Base-by-base conservation (phyloP, 2,888 invertebrate species). In the Hypercompe scribonia region DNA sequence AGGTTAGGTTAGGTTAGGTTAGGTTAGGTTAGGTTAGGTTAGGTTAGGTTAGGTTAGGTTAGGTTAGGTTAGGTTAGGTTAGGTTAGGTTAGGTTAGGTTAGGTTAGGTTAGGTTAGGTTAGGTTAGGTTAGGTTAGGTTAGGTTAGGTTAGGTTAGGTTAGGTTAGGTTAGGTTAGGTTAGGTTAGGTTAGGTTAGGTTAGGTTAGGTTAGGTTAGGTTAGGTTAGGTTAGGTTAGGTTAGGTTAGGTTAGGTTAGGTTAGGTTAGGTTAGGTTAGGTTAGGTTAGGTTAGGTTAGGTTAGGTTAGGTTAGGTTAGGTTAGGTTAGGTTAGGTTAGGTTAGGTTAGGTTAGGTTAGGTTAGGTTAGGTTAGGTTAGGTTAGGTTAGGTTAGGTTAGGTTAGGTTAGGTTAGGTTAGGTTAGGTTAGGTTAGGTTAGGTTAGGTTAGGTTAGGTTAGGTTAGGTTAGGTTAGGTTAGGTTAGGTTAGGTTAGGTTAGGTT, bases 101-200 rank as follows among this genome's bases (percentile, higher is more conserved):
- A 70, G 69, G 46, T 65, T 65, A 83, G 83, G 83, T 83, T 83
- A 83, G 83, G 74, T 74, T 74, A 74, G 80, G 78, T 80, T 78
- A 78, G 80, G 78, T 80, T 77, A 76, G 78, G 75, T 78, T 78
- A 75, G 72, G 72, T 68, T 68, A 72, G 72, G 72, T 72, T 72
- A 72, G 72, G 72, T 72, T 72, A 72, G 72, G 72, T 72, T 72
- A 73, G 73, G 73, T 73, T 73, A 73, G 73, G 73, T 73, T 73
- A 73, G 73, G 73, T 73, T 73, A 73, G 73, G 73, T 73, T 73
- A 69, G 69, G 69, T 73, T 69, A 69, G 72, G 80, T 74, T 75
- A 75, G 74, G 75, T 70, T 72, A 65, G 78, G 75, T 80, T 77
- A 77, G 79, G 79, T 83, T 80, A 80, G 83, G 80, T 64, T 42